Conservation (phyloP, 2,113 vertebrate genomes). For the Ophthalmolycus amberensis region DNA sequence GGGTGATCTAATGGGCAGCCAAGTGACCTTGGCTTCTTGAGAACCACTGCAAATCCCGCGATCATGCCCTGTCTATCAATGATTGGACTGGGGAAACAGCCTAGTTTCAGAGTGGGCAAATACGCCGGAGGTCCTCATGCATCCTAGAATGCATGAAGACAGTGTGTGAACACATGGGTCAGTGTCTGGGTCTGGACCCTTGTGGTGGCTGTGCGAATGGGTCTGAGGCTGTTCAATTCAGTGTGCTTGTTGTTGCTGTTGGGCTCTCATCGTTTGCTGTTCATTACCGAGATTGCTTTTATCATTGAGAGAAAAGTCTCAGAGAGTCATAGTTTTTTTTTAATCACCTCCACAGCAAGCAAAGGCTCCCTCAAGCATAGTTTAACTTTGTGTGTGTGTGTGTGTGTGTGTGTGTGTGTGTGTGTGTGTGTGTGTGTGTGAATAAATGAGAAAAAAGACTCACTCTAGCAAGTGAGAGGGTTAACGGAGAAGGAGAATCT, state of each 20-base stretch:
- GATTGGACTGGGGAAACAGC: not conserved
- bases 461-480: conserved; percentile 52
- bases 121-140: conserved; percentile 26
- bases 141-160: conserved; percentile 20
- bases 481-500: conserved; percentile 68
- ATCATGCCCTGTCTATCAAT: conserved; percentile 27
- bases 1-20: conserved; percentile 12
- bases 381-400: conserved; percentile 45
- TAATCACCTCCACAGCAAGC: conserved; percentile 72
- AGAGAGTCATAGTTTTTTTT: conserved; percentile 62
- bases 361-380: conserved; percentile 63
- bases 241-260: conserved; percentile 26
- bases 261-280: conserved; percentile 44
- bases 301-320: conserved; percentile 52
- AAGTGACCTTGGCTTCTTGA: conserved; percentile 45
- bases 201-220: conserved; percentile 25
- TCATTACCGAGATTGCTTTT: conserved; percentile 64
- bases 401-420: conserved; percentile 38
- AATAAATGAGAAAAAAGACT: conserved; percentile 52
- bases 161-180: conserved; percentile 36
- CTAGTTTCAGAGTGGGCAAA: conserved; percentile 17
- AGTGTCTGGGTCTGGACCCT: conserved; percentile 57
- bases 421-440: conserved; percentile 27
- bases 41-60: conserved; percentile 35
- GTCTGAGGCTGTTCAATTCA: conserved; percentile 23